Evolutionary conservation across 2,888 invertebrate genomes (phyloP).

Genomic region (Ptilodon capucinus): DNA sequence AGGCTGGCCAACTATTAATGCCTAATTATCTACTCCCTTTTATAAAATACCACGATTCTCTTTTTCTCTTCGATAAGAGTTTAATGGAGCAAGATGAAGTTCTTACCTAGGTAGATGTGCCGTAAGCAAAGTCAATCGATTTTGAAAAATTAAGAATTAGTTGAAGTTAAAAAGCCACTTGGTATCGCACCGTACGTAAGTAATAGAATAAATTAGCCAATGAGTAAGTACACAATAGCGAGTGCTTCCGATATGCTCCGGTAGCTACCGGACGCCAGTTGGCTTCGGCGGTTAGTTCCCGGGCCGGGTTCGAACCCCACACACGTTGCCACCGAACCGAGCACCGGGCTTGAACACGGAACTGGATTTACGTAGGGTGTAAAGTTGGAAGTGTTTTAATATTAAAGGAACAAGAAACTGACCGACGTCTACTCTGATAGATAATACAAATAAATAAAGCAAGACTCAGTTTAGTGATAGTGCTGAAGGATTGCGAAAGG

Average conservation of each 20-base stretch:
- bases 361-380: background rate
- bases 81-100: too few relatives aligned
- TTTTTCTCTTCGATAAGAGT: too few relatives aligned
- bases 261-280: constrained; percentile 72
- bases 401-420: too few relatives aligned
- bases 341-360: background rate
- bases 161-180: too few relatives aligned
- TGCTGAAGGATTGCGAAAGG: constrained; percentile 21
- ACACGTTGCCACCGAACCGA: constrained; percentile 51
- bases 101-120: too few relatives aligned
- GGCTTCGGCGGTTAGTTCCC: constrained; percentile 70
- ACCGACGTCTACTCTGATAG: too few relatives aligned
- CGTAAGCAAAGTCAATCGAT: too few relatives aligned
- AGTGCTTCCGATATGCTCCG: constrained; percentile 74
- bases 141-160: too few relatives aligned
- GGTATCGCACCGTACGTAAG: constrained; percentile 17
- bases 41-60: too few relatives aligned
- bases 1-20: too few relatives aligned
- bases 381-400: background rate
- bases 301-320: constrained; percentile 72
- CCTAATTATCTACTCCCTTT: too few relatives aligned
- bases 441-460: too few relatives aligned
- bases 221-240: constrained; percentile 63
- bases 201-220: constrained; percentile 64
- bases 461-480: constrained; percentile 1